Evolutionary conservation across 2,888 invertebrate species (phyloP), one percentile per base, ranked within the genome.

Genomic region (Timema cristinae): DNA sequence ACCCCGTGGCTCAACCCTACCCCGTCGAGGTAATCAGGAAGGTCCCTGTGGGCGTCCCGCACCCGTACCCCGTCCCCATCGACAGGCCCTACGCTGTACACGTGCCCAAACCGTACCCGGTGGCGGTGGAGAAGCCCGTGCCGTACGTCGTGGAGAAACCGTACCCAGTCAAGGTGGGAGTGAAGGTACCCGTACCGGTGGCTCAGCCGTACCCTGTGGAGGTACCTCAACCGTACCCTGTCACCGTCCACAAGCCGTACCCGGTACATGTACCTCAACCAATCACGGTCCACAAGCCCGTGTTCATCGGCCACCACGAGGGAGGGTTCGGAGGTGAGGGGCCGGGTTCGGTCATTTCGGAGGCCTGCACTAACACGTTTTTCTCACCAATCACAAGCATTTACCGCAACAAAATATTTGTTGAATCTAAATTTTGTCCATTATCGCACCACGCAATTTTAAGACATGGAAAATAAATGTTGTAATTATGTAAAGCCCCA

Each of bases 231-330:
- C 72, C 72, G 48, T 69, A 81, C 56, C 86, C 88, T 32, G 88
- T 88, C 8, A 84, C 86, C 66, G 84, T 88, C 1, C 83, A 86
- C 72, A 84, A 86, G 50, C 85, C 85, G 1, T 86, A 87, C 15
- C 85, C 85, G 71, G 84, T 84, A 54, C 81, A 83, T n/a, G 87
- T 89, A 4, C 86, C 88, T 13, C 84, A 86, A 0, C 88, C 89
- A 0, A 86, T 89, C 11, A 80, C 85, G 71, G 85, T 90, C 0
- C 86, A 87, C 73, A 84, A 86, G 76, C 86, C 86, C 70, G 83
- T 86, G 11, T 82, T 82, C 10, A 78, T 82, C 56, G 75, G 77
- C 72, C 74, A 79, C 6, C 81, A 82, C 67, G 78, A 79, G 68
- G 63, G 63, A 11, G 63, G 63, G 7, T 54, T 54, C 54, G 54